phyloP scores from a whole-genome alignment of 64 coral and sea anemone species.

The Acropora yongei region DNA sequence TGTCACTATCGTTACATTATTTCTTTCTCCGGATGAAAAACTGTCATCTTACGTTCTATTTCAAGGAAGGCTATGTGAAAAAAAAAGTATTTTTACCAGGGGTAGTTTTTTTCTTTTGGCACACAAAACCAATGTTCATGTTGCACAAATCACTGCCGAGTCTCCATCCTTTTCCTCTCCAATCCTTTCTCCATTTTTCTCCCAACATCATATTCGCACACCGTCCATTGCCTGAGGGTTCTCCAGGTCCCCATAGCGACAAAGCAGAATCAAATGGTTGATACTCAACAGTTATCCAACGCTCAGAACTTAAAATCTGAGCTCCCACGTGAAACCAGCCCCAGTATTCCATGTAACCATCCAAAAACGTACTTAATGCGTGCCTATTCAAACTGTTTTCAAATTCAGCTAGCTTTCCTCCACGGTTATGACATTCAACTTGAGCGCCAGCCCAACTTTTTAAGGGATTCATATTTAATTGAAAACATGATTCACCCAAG shows the following conservation, averaged over 20 bases:
- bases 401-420: slow-evolving; percentile 9
- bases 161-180: slow-evolving; percentile 48
- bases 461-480: not conserved
- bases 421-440: not conserved
- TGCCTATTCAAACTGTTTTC: not conserved
- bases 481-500: slow-evolving; percentile 24
- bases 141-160: slow-evolving; percentile 19
- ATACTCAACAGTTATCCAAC: slow-evolving; percentile 34
- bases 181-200: slow-evolving; percentile 6
- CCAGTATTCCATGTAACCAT: not conserved
- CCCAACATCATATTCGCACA: slow-evolving; percentile 21
- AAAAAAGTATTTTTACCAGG: not conserved
- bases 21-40: no score
- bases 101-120: slow-evolving; percentile 6
- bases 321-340: slow-evolving; percentile 1
- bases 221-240: slow-evolving; percentile 42
- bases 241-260: slow-evolving; percentile 32
- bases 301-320: not conserved
- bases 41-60: no score
- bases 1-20: no score
- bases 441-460: slow-evolving; percentile 19
- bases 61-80: no score
- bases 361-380: not conserved
- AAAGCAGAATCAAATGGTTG: not conserved
- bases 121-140: not conserved